Conservation (phyloP, 2,888 invertebrate genomes). For the Philereme transversata region DNA sequence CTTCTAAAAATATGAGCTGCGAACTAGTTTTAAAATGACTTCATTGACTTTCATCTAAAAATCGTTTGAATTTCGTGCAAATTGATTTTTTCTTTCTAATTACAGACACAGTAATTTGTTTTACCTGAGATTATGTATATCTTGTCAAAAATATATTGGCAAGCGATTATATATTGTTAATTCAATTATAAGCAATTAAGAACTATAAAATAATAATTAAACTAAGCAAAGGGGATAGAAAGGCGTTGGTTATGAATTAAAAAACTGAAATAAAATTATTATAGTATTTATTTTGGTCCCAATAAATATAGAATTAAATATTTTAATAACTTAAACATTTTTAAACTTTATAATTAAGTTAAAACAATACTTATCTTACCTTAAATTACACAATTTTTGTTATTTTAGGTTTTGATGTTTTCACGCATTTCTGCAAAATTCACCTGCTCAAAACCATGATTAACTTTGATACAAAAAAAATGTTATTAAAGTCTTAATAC, state of each 20-base stretch:
- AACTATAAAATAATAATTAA: too few species aligned
- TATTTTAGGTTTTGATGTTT: slow-evolving; percentile 4
- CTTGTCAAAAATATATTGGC: too few species aligned
- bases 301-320: slow-evolving; percentile 43
- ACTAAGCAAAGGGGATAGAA: too few species aligned
- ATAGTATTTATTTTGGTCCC: slow-evolving; percentile 71
- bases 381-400: slow-evolving; percentile 27
- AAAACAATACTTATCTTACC: slow-evolving; percentile 36
- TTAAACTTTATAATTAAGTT: slow-evolving; percentile 20
- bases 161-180: too few species aligned
- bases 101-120: too few species aligned
- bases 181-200: too few species aligned
- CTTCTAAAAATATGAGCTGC: slow-evolving; percentile 23
- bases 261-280: slow-evolving; percentile 26
- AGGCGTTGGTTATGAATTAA: too few species aligned
- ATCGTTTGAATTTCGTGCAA: too few species aligned
- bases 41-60: slow-evolving; percentile 1
- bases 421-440: slow-evolving; percentile 1
- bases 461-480: not conserved
- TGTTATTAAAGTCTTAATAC: not conserved
- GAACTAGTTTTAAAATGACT: slow-evolving; percentile 8
- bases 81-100: too few species aligned
- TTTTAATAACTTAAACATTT: slow-evolving; percentile 37
- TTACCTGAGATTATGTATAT: too few species aligned
- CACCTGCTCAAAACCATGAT: not conserved